phyloP scores from a whole-genome alignment of 2,113 vertebrate species.

The Lipotes vexillifer region DNA sequence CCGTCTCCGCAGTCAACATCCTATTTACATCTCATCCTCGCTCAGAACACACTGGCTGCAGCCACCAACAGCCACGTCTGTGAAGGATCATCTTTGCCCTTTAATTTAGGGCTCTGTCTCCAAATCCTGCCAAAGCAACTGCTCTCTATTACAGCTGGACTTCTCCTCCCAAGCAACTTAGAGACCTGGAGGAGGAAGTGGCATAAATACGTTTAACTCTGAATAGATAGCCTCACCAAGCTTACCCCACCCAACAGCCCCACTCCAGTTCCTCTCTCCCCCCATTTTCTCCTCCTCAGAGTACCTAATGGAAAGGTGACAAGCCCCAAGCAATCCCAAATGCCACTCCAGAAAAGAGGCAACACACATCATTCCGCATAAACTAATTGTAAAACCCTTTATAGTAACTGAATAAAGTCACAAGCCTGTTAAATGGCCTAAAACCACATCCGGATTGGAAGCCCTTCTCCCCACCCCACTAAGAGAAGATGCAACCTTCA shows the following conservation, averaged over 20 bases:
- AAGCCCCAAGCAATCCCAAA: slow-evolving; percentile 40
- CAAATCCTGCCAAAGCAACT: slow-evolving; percentile 29
- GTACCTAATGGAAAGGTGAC: neutral
- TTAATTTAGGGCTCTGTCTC: slow-evolving; percentile 34
- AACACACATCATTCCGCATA: slow-evolving; percentile 22
- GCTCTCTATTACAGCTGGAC: slow-evolving; percentile 21
- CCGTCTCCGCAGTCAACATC: neutral
- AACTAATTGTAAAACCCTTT: slow-evolving; percentile 55
- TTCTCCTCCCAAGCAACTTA: slow-evolving; percentile 34
- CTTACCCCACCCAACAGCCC: neutral
- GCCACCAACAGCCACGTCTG: neutral
- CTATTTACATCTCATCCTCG: neutral
- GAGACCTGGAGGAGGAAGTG: slow-evolving; percentile 16
- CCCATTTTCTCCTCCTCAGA: slow-evolving; percentile 2
- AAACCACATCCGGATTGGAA: slow-evolving; percentile 54
- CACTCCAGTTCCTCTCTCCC: neutral
- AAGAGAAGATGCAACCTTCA: neutral
- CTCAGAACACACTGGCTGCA: neutral
- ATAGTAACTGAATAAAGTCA: slow-evolving; percentile 60
- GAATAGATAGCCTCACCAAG: slow-evolving; percentile 11
- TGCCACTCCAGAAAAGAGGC: slow-evolving; percentile 4
- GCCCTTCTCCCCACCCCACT: neutral
- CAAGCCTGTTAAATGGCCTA: slow-evolving; percentile 42
- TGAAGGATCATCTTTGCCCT: slow-evolving; percentile 1
- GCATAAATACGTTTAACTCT: slow-evolving; percentile 30